Evolutionary conservation across 2,113 vertebrate genomes (phyloP), one percentile per base, ranked within the genome.

Genomic region (Pantherophis guttatus): DNA sequence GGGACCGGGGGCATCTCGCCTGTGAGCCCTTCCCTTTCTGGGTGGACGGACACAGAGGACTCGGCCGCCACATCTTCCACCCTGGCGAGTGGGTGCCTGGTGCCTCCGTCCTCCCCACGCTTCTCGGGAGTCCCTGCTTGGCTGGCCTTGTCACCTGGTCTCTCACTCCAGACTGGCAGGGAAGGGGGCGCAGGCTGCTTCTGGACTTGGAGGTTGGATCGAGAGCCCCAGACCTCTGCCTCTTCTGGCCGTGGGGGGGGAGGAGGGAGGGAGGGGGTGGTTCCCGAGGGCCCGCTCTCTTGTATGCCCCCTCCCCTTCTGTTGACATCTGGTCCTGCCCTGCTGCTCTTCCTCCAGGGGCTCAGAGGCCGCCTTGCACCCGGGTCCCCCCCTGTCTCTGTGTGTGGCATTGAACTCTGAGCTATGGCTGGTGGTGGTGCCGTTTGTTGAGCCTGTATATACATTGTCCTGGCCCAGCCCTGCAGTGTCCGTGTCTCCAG

Each of bases 401-500:
- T 90, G 92, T 93, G 88, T 93, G 33, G 55, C 92, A 29, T 93
- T 90, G 88, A 93, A 26, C 92, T 90, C 88, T 90, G 92, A 86
- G 75, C 92, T 93, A 54, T 90, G 92, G 92, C 92, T 86, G 92
- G 55, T 93, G 87, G 86, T 92, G 92, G 52, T 92, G 88, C 92
- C 62, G 93, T 91, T 93, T 94, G 93, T 96, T 95, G 95, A 97
- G 95, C 95, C 96, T 54, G 75, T 97, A 96, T 97, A 97, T 96
- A 97, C 97, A 96, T 96, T 97, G 96, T 96, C 94, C 94, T 93
- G 95, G 96, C 17, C 93, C 95, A 93, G 96, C 97, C 95, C 81
- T 26, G 26, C 94, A 95, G 96, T 97, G 95, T 97, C 95, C 93
- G 93, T 93, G 96, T 97, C 94, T 93, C 97, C 95, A 96, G 96